These are phyloP conservation scores for Hydrozoanthus tunicans DNA, from an alignment of 64 coral and sea anemone genomes.

Conservation along the genomic window DNA sequence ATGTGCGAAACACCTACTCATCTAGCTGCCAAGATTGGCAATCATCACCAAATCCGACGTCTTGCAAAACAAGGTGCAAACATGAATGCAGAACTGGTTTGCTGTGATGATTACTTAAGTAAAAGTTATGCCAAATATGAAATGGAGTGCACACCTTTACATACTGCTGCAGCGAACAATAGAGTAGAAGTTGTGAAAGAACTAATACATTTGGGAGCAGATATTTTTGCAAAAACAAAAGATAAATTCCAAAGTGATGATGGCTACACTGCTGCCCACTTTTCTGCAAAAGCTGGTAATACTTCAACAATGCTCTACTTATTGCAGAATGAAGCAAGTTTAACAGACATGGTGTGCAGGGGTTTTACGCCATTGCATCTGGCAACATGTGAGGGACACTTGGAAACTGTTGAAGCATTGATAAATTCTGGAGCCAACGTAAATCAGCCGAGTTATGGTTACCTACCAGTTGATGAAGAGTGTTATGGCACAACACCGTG, in stretches of 20 bases:
- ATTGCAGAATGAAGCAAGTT: constrained; percentile 34
- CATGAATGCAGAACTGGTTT: background rate
- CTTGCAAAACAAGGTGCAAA: constrained; percentile 6
- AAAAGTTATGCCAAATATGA: background rate
- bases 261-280: constrained; percentile 9
- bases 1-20: constrained; percentile 10
- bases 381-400: background rate
- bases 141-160: background rate
- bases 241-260: background rate
- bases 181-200: constrained; percentile 17
- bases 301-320: constrained; percentile 18
- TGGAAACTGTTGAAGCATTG: constrained; percentile 13
- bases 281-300: constrained; percentile 40
- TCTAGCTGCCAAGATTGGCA: constrained; percentile 17
- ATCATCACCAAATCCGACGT: background rate
- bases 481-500: constrained; percentile 41
- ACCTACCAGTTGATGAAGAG: constrained; percentile 27
- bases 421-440: constrained; percentile 33
- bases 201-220: background rate
- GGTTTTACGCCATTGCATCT: constrained; percentile 45
- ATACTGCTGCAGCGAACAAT: constrained; percentile 26
- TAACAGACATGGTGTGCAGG: constrained; percentile 7
- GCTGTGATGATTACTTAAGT: constrained; percentile 26
- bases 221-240: background rate
- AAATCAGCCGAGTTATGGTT: constrained; percentile 39